Evolutionary conservation across 2,888 invertebrate genomes (phyloP), one percentile per base, ranked within the genome.

Genomic region (Archaeoteleia sp.): DNA sequence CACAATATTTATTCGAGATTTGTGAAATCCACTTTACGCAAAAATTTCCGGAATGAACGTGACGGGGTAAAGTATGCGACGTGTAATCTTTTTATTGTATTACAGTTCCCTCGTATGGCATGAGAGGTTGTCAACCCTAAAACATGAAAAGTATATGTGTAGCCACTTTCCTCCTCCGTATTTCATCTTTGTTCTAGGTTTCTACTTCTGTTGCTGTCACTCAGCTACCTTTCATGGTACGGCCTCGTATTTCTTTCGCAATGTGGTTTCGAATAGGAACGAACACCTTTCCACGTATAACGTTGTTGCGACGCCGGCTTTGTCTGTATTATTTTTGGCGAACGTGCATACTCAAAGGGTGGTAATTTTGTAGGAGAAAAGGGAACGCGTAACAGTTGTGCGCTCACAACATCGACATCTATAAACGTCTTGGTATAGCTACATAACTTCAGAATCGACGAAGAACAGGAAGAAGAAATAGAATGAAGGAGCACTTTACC

Each of bases 221-320:
- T 58, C 67, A 57, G 46, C 57, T 61, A 51, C 39, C 46, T 51
- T 62, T 72, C 68, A 54, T 68, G 68, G 58, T 61, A 49, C 39
- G 39, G 20, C 32, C 61, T 45, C 55, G 67, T 55, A 60, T 67
- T 67, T 62, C 61, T 61, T 55, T 45, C 30, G 13, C 12, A 54
- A 60, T 48, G 60, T 57, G 57, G 61, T 60, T 57, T 54, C 51
- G 55, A 61, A 67, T 61, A 67, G 35, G 67, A 57, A 67, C 37
- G 51, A 67, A 67, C 48, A 55, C 34, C 57, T 53, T n/a, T 67
- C 45, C 51, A 49, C 49, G 53, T 46, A 53, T 62, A 62, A 67
- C 61, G 34, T 57, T 45, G 51, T 57, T 57, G 57, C 51, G 23
- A 51, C 42, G 61, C 35, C 54, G 55, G 45, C 51, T 46, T 29